Evolutionary conservation across 2,888 invertebrate species (phyloP), one percentile per base, ranked within the genome.

Genomic region (Caenorhabditis uteleia): DNA sequence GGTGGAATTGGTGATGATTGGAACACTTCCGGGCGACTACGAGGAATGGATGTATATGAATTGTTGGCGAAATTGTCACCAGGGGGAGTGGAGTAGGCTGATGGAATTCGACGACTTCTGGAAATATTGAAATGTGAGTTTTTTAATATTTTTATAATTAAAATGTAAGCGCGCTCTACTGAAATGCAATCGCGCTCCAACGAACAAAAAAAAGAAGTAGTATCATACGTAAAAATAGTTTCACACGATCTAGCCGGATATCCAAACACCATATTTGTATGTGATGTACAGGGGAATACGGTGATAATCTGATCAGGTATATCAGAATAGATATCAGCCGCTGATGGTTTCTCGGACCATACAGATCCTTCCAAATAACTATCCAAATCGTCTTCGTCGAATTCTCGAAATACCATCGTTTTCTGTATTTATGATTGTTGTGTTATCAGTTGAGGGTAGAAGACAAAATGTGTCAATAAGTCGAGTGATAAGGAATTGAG

Each of bases 311-410:
- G 40, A 38, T 62, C 55, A n/a, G 54, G 46, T 14, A n/a, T 25
- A n/a, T 56, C 42, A 3, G 56, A 40, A 34, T 50, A 60, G 26
- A 55, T 43, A 20, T 60, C 59, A 23, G 45, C 57, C n/a, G 62
- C 61, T 18, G 68, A 53, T 18, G 68, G 64, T 18, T 64, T 68
- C 33, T 68, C 68, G 33, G 64, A 64, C 68, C 68, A 68, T 23
- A 68, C 64, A 6, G 68, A 68, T 4, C 68, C 68, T 40, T 71
- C 71, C 4, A 71, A 49, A 42, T 71, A 71, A 20, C 61, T 68
- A 20, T 67, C 59, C 7, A 71, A 47, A 26, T 71, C 68, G 16
- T 64, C 64, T 26, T 70, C 70, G 44, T 70, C 70, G 20, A 45
- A 45, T 12, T 45, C 45, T 3, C 45, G 45, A 33, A 45, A 45